These are phyloP conservation scores for Spatulosminthurus flaviceps DNA, from an alignment of 2,888 invertebrate species.

Conservation along the genomic window DNA sequence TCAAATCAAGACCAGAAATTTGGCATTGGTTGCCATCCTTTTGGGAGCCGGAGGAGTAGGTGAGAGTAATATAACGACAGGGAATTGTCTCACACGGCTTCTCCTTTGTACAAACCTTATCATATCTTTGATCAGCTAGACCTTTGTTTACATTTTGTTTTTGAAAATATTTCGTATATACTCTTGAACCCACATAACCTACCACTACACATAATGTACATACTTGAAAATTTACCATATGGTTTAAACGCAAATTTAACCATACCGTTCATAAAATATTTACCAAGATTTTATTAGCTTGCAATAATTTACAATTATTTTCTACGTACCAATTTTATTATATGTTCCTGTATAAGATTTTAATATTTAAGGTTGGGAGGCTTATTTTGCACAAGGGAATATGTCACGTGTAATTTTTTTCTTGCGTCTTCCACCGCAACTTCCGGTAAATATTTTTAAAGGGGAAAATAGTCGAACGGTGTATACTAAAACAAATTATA, in stretches of 20 bases:
- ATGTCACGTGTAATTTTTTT: too few species aligned
- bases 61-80: conserved; percentile 5
- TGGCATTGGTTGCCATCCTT: neutral
- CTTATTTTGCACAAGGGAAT: too few species aligned
- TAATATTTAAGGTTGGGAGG: too few species aligned
- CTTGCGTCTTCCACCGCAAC: too few species aligned
- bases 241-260: neutral
- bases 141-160: neutral
- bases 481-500: too few species aligned
- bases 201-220: too few species aligned
- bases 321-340: too few species aligned
- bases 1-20: neutral
- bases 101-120: neutral
- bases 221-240: neutral
- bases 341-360: too few species aligned
- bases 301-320: too few species aligned
- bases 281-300: too few species aligned
- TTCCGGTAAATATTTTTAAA: too few species aligned
- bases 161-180: neutral
- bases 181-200: neutral
- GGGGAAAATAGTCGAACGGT: too few species aligned
- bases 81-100: conserved; percentile 20
- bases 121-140: conserved; percentile 30
- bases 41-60: neutral
- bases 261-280: neutral